Conservation (phyloP, 2,797 vertebrate species). For the Malurus leucopterus region DNA sequence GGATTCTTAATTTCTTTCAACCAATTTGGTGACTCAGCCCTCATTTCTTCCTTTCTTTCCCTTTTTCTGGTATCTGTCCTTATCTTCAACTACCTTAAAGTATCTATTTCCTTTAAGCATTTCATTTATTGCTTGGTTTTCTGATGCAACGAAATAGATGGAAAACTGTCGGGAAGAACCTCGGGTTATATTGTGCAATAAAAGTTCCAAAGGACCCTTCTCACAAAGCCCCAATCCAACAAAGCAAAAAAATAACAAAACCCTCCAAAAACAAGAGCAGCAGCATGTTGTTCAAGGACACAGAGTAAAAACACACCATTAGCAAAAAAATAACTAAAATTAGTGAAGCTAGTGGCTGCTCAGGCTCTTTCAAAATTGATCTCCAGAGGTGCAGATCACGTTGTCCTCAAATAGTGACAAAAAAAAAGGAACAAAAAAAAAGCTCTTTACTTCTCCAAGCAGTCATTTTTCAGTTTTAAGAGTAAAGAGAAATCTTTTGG, state of each 20-base stretch:
- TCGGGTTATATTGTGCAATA: neutral
- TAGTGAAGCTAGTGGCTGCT: neutral
- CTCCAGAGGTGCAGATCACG: neutral
- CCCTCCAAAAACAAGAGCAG: neutral
- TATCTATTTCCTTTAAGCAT: neutral
- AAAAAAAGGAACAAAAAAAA: neutral
- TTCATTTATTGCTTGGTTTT: neutral
- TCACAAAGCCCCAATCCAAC: neutral
- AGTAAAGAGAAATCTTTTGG: neutral
- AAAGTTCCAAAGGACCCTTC: neutral
- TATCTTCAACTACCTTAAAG: neutral
- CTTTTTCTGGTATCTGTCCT: neutral
- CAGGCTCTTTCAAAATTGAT: neutral
- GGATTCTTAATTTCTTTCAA: neutral
- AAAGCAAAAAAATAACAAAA: neutral
- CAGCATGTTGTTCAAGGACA: neutral
- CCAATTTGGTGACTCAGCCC: neutral
- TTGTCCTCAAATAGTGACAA: neutral
- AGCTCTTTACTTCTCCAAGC: neutral
- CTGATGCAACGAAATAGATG: neutral
- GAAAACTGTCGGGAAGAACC: neutral
- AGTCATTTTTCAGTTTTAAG: neutral
- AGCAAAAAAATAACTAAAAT: neutral
- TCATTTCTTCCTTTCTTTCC: neutral
- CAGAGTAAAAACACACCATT: neutral